A percentile compares a stretch with the other conserved stretches of the same genome.
These are phyloP conservation scores for Sceloporus undulatus DNA, from an alignment of 2,113 vertebrate species.

Conservation along the genomic window DNA sequence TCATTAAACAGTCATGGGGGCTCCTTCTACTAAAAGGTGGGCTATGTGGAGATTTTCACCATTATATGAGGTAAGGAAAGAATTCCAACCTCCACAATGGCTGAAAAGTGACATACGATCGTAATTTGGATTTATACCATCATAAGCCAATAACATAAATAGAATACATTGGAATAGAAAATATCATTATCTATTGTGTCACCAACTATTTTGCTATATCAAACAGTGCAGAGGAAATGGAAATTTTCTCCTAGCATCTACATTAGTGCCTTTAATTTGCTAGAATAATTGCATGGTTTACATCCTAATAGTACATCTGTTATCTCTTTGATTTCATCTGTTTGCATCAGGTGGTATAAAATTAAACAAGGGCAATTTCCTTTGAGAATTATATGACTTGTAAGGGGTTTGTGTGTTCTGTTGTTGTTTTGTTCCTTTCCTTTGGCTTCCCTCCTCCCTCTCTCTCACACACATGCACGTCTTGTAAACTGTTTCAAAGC, in stretches of 20 bases:
- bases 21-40: too few relatives aligned
- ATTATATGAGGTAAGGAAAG: too few relatives aligned
- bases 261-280: slow-evolving; percentile 22
- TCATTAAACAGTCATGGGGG: too few relatives aligned
- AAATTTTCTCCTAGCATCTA: background rate
- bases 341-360: background rate
- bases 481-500: slow-evolving; percentile 41
- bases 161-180: background rate
- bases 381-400: slow-evolving; percentile 3
- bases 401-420: background rate
- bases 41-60: too few relatives aligned
- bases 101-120: too few relatives aligned
- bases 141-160: too few relatives aligned
- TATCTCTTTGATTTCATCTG: slow-evolving; percentile 22
- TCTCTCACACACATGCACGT: background rate
- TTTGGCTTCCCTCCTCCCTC: background rate
- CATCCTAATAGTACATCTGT: background rate
- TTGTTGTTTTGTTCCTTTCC: background rate
- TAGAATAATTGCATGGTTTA: background rate
- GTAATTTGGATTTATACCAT: too few relatives aligned
- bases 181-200: background rate
- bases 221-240: background rate
- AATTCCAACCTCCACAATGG: too few relatives aligned
- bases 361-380: slow-evolving; percentile 1
- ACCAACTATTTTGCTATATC: slow-evolving; percentile 25